Base-by-base conservation (phyloP, 23 tunicate genomes). In the Styela clava region DNA sequence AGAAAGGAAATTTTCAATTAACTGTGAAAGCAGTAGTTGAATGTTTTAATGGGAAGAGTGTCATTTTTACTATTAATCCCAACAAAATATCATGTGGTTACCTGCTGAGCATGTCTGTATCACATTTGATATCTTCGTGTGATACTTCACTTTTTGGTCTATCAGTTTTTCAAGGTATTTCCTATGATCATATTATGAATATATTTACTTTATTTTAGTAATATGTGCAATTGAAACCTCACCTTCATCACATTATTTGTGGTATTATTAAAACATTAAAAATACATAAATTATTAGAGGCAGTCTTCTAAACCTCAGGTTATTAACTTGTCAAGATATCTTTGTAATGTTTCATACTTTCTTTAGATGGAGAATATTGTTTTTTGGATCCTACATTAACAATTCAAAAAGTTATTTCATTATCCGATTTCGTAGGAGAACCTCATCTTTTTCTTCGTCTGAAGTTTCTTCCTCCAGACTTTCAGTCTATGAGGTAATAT, bases 371-470 rank as follows among this genome's bases (percentile, higher is more conserved):
- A 22, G 77, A 71, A 30, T 29, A 71, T 71, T 3, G 16, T 16
- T 26, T 71, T 32, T 7, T 71, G 77, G 34, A 71, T 33, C 16
- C 35, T 16, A 21, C 32, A 26, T 33, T 34, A 16, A 30, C 35
- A 12, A 2, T 71, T n/a, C 24, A 30, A 2, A 34, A 71, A 21
- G 37, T 71, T 22, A 30, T 34, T 30, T 28, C 24, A 21, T 33
- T 34, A 29, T 26, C 16, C 35, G 16, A 28, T 34, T 19, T 22
- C 35, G 35, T 21, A 22, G 35, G 7, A 30, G 77, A 71, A 34
- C 77, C 77, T 3, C 77, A 71, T 32, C 34, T 71, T 16, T 29
- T 18, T 71, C 77, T 71, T 33, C 77, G 77, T 3, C 35, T 71
- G 34, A 71, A 71, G 77, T 71, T 71, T 71, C 3, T 71, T 26